These are phyloP conservation scores for Lagopus leucura DNA, from an alignment of 2,113 vertebrate genomes.

Conservation along the genomic window DNA sequence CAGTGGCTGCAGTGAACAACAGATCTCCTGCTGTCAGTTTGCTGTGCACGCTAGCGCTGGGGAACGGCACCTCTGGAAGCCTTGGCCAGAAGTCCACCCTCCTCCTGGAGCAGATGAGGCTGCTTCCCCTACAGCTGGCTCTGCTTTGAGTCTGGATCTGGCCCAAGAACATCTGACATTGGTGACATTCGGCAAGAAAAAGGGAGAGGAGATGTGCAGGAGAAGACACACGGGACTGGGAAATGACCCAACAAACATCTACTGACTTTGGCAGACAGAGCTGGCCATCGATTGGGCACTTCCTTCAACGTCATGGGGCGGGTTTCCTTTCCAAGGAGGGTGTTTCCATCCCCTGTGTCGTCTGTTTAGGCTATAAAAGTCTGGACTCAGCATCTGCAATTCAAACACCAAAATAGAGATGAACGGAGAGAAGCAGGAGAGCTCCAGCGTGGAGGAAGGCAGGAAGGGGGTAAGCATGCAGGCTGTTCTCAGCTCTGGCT, in stretches of 20 bases:
- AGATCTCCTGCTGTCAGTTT: rapidly evolving
- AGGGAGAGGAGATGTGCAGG: rapidly evolving
- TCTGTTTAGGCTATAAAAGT: not conserved
- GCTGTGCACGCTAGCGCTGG: rapidly evolving
- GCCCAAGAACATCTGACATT: not conserved
- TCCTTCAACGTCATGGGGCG: not conserved
- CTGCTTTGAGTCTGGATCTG: not conserved
- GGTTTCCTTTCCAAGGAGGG: not conserved
- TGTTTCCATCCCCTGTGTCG: not conserved
- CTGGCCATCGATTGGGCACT: rapidly evolving
- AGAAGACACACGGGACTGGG: not conserved
- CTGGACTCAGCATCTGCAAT: rapidly evolving
- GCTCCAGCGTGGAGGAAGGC: rapidly evolving
- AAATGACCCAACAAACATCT: rapidly evolving
- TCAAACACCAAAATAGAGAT: not conserved
- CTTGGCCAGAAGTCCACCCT: rapidly evolving
- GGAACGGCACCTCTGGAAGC: rapidly evolving
- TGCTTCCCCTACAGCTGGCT: not conserved
- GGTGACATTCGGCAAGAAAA: rapidly evolving
- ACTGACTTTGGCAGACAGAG: rapidly evolving
- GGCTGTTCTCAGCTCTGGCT: rapidly evolving
- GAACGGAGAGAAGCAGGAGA: not conserved
- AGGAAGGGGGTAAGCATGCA: slow-evolving; percentile 50
- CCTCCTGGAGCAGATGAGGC: rapidly evolving
- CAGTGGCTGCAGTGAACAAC: not conserved